phyloP scores from a whole-genome alignment of 1,140 invertebrate genomes.

The Centruroides sculpturatus region DNA sequence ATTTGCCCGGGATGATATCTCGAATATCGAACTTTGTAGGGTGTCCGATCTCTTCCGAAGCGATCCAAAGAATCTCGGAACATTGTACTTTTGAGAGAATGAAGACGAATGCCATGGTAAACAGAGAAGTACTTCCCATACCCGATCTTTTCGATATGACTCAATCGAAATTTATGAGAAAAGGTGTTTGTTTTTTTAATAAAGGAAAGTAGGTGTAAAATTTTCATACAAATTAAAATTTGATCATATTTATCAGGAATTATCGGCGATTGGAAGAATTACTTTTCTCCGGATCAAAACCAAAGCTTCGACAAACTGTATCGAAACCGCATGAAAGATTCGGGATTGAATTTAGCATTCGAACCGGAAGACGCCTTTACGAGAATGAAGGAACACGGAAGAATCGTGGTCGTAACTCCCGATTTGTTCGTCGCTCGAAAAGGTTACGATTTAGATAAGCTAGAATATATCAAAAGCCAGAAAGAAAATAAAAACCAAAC shows the following conservation, averaged over 20 bases:
- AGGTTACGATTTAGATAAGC: neutral
- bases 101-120: conserved; percentile 21
- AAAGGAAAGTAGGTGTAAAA: neutral
- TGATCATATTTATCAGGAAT: conserved; percentile 23
- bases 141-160: conserved; percentile 16
- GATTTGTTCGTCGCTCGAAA: too few species aligned
- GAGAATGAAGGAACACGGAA: neutral
- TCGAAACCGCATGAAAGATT: neutral
- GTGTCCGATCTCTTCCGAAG: conserved; percentile 23
- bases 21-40: conserved; percentile 33
- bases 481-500: neutral
- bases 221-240: too few species aligned
- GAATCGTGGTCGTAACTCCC: conserved; percentile 9
- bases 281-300: conserved; percentile 47
- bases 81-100: conserved; percentile 37
- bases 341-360: conserved; percentile 4
- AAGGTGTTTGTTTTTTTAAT: conserved; percentile 24
- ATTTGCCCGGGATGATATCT: conserved; percentile 28
- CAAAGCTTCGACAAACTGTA: conserved; percentile 45
- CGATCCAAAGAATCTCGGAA: conserved; percentile 20
- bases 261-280: conserved; percentile 69
- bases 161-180: conserved; percentile 30
- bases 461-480: neutral
- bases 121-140: conserved; percentile 14
- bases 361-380: conserved; percentile 8